Conservation (phyloP, 2,888 invertebrate species). For the Anoncus sp. region DNA sequence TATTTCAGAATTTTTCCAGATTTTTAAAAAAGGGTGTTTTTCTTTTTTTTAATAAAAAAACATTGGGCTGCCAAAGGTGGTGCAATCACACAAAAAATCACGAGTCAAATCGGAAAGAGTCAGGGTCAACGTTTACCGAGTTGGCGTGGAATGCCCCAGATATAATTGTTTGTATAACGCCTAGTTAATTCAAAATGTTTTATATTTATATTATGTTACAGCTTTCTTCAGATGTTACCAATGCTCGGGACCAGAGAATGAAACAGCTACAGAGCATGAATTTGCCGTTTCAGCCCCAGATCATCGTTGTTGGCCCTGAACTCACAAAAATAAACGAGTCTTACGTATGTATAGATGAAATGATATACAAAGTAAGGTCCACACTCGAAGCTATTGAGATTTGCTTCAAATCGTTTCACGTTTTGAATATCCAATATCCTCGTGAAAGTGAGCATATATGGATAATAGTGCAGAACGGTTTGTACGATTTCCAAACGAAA, state of each 20-base stretch:
- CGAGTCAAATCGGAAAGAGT: too few relatives aligned
- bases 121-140: too few relatives aligned
- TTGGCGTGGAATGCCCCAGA: too few relatives aligned
- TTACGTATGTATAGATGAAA: slow-evolving; percentile 29
- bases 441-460: slow-evolving; percentile 40
- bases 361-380: slow-evolving; percentile 24
- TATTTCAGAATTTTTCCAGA: too few relatives aligned
- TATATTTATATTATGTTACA: slow-evolving; percentile 1
- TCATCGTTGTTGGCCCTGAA: slow-evolving; percentile 27
- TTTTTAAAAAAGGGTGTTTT: too few relatives aligned
- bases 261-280: not conserved
- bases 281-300: slow-evolving; percentile 24
- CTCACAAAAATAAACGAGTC: slow-evolving; percentile 11
- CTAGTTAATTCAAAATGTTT: not conserved
- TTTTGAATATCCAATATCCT: slow-evolving; percentile 34
- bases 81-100: too few relatives aligned
- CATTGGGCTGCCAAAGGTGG: too few relatives aligned
- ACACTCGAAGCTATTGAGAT: slow-evolving; percentile 28
- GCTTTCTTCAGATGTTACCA: not conserved
- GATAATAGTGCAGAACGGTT: slow-evolving; percentile 19
- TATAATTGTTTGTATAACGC: slow-evolving; percentile 6
- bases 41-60: not conserved
- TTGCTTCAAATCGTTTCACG: slow-evolving; percentile 32
- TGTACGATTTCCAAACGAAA: slow-evolving; percentile 22
- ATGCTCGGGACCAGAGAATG: not conserved